A percentile compares a stretch with the other conserved stretches of the same genome.
These are phyloP conservation scores for Rhizoglyphus robini DNA, from an alignment of 1,140 invertebrate genomes.

Conservation along the genomic window DNA sequence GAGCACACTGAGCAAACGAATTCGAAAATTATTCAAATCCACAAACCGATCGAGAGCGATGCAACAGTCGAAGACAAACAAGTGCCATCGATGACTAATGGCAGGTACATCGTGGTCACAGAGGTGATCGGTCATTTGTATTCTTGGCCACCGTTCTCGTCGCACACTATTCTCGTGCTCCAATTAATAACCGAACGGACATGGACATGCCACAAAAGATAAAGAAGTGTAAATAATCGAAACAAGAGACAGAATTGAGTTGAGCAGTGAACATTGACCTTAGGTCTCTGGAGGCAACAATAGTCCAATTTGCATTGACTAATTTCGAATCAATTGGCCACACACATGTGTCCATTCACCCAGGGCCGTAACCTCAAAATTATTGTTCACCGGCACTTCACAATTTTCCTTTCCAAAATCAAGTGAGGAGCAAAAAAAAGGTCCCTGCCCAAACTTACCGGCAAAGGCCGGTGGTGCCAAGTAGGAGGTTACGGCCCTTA, in stretches of 20 bases:
- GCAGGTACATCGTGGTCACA: neutral
- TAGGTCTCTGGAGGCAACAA: neutral
- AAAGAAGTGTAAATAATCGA: neutral
- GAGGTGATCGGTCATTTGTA: constrained; percentile 2
- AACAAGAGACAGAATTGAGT: neutral
- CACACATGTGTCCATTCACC: too few relatives aligned
- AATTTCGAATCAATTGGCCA: constrained; percentile 5
- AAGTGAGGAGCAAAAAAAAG: too few relatives aligned
- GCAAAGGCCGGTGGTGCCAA: too few relatives aligned
- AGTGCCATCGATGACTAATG: neutral
- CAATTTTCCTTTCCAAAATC: too few relatives aligned
- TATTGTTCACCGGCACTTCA: too few relatives aligned
- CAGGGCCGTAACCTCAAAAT: too few relatives aligned
- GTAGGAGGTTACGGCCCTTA: too few relatives aligned
- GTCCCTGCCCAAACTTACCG: too few relatives aligned
- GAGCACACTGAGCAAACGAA: neutral
- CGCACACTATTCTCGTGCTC: neutral
- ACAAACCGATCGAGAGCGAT: neutral
- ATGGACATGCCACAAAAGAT: neutral
- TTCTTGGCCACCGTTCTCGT: neutral
- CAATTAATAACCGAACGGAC: constrained; percentile 5
- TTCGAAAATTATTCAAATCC: constrained; percentile 7
- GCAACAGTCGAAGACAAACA: neutral
- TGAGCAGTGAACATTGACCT: neutral
- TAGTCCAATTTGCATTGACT: neutral